Percentiles rank a stretch among this genome's conserved stretches.
Conservation (phyloP, 2,797 vertebrate genomes). For the Zalophus californianus region DNA sequence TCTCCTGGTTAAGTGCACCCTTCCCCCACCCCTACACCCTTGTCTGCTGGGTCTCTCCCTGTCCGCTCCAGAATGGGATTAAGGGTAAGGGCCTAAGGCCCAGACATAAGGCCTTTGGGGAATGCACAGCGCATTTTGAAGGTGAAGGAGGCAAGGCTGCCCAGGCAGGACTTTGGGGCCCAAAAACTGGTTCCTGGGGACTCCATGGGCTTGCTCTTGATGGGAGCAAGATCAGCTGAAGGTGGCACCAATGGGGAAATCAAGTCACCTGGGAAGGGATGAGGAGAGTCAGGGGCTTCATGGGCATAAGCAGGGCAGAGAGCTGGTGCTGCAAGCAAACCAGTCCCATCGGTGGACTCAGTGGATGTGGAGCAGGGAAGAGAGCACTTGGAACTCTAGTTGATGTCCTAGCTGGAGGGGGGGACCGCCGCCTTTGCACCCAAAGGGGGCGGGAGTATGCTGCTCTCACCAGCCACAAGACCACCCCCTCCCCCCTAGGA, state of each 20-base stretch:
- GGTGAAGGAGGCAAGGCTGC: not conserved
- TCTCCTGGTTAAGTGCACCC: not conserved
- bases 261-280: not conserved
- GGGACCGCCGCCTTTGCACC: accelerated
- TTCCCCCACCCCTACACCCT: no score
- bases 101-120: not conserved
- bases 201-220: not conserved
- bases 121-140: not conserved
- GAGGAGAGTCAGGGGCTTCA: not conserved
- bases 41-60: not conserved
- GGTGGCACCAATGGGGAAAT: not conserved
- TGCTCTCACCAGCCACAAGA: accelerated
- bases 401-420: not conserved
- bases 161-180: not conserved
- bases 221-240: not conserved
- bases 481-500: not conserved
- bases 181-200: not conserved
- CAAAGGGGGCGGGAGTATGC: accelerated
- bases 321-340: not conserved
- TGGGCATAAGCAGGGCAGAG: not conserved
- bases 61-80: not conserved
- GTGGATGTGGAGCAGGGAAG: not conserved
- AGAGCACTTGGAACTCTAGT: no score
- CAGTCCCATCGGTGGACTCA: not conserved
- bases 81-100: not conserved